Conservation (phyloP, 1,140 invertebrate species). For the Parasteatoda tepidariorum region DNA sequence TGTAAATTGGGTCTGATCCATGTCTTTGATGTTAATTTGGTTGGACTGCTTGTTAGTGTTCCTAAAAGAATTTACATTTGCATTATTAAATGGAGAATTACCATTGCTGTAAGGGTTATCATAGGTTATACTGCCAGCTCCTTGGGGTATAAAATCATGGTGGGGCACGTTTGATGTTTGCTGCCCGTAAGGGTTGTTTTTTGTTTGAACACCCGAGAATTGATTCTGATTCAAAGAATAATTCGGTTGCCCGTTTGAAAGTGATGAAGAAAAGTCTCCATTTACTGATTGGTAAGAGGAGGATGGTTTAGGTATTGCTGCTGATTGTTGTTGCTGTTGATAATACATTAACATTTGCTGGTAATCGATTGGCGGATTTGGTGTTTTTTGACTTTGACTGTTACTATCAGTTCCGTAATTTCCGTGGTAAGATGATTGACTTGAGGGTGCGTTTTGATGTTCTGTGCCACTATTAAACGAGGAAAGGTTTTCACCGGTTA, state of each 20-base stretch:
- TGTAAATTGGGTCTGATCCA: neutral
- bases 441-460: neutral
- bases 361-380: neutral
- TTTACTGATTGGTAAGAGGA: neutral
- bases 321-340: slow-evolving; percentile 21
- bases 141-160: slow-evolving; percentile 1
- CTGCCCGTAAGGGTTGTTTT: slow-evolving; percentile 4
- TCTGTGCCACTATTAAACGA: neutral
- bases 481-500: neutral
- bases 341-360: slow-evolving; percentile 39
- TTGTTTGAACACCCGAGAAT: neutral
- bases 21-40: neutral
- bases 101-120: neutral
- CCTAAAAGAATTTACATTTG: neutral
- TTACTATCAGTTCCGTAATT: neutral
- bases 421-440: neutral
- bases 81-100: neutral
- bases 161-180: neutral
- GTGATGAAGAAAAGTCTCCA: neutral
- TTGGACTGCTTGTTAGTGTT: slow-evolving; percentile 12
- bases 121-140: neutral
- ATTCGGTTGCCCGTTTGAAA: neutral
- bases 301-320: neutral
- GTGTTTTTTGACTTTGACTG: neutral
- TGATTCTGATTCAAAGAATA: neutral